Conservation (phyloP, 2,888 invertebrate species). For the Drosophila mulleri region DNA sequence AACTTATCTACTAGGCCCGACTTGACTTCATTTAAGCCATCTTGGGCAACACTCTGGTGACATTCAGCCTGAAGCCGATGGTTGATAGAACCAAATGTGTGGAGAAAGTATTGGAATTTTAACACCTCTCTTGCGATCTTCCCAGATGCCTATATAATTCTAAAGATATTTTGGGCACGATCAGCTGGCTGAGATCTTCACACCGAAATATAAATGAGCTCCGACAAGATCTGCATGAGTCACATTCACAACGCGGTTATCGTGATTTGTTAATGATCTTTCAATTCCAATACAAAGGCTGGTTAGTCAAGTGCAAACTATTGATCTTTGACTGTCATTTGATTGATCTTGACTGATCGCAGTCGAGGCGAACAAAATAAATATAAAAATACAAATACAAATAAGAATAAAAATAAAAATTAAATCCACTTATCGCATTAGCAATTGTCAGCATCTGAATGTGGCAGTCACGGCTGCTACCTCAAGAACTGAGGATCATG, state of each 20-base stretch:
- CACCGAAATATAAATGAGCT: slow-evolving; percentile 26
- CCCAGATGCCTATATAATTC: background rate
- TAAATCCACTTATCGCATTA: slow-evolving; percentile 65
- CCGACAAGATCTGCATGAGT: slow-evolving; percentile 38
- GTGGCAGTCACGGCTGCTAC: slow-evolving; percentile 61
- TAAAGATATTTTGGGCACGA: background rate
- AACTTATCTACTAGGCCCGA: slow-evolving; percentile 10
- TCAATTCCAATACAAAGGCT: slow-evolving; percentile 28
- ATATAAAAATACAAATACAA: background rate
- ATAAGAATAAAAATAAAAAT: slow-evolving; percentile 22
- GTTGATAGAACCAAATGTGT: slow-evolving; percentile 4
- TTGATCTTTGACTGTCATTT: slow-evolving; percentile 40
- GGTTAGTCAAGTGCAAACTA: slow-evolving; percentile 64
- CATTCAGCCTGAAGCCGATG: background rate
- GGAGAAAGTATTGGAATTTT: slow-evolving; percentile 33
- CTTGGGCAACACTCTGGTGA: slow-evolving; percentile 2
- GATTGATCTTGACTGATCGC: slow-evolving; percentile 71
- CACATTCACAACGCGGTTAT: slow-evolving; percentile 40
- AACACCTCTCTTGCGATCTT: slow-evolving; percentile 7
- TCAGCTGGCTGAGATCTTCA: slow-evolving; percentile 32
- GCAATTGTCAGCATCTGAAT: slow-evolving; percentile 67
- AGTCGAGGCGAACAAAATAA: slow-evolving; percentile 20
- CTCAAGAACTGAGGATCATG: slow-evolving; percentile 59
- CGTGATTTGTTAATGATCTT: slow-evolving; percentile 45
- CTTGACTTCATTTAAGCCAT: slow-evolving; percentile 12